These are phyloP conservation scores for Ecdyonurus torrentis DNA, from an alignment of 2,888 invertebrate species.

Conservation along the genomic window DNA sequence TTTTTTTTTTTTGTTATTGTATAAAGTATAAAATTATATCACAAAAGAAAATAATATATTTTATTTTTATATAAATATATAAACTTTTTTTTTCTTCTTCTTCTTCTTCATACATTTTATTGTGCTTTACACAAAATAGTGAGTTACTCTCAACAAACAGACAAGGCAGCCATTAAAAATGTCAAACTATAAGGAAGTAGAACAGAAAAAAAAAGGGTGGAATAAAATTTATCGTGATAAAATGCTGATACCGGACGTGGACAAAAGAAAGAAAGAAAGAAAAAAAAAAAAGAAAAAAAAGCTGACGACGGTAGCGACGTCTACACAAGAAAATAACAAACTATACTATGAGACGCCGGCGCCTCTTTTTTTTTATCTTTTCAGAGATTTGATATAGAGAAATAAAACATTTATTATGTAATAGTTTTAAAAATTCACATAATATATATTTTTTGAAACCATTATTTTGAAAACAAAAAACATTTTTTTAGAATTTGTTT, in stretches of 20 bases:
- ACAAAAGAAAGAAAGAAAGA: neutral
- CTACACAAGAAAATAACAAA: neutral
- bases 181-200: neutral
- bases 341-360: neutral
- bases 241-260: constrained; percentile 11
- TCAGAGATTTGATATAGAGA: neutral
- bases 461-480: too few relatives aligned
- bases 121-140: neutral
- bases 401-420: too few relatives aligned
- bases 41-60: too few relatives aligned
- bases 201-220: too few relatives aligned
- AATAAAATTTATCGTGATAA: constrained; percentile 9
- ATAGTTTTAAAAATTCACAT: too few relatives aligned
- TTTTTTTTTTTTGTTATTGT: too few relatives aligned
- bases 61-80: too few relatives aligned
- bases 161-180: neutral
- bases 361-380: neutral
- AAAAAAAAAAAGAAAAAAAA: neutral
- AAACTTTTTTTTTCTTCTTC: too few relatives aligned
- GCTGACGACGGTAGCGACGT: neutral
- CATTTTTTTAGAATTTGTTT: too few relatives aligned
- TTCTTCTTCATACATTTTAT: neutral
- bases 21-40: too few relatives aligned
- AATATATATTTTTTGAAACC: too few relatives aligned
- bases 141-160: neutral